These are phyloP conservation scores for Volucella zonaria DNA, from an alignment of 2,888 invertebrate species.

Conservation along the genomic window DNA sequence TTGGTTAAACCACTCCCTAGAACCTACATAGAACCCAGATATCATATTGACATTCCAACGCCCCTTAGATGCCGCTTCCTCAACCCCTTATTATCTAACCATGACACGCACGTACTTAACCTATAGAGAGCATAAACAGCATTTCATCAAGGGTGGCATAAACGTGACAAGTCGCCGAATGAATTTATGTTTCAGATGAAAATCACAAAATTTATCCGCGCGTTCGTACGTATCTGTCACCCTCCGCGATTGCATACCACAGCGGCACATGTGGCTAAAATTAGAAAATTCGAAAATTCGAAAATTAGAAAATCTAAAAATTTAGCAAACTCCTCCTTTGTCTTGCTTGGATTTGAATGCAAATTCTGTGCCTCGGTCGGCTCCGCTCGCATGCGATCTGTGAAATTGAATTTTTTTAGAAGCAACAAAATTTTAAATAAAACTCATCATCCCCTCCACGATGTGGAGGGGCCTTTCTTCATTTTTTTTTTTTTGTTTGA, in stretches of 20 bases:
- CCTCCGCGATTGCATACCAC: not conserved
- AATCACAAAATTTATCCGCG: constrained; percentile 34
- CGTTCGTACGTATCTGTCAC: not conserved
- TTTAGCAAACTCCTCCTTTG: constrained; percentile 20
- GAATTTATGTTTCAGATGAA: constrained; percentile 51
- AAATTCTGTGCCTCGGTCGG: constrained; percentile 13
- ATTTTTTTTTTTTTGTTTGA: constrained; percentile 27
- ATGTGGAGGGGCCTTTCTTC: not conserved
- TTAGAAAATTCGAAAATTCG: constrained; percentile 47
- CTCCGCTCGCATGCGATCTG: constrained; percentile 33
- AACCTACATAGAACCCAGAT: not conserved
- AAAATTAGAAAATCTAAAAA: constrained; percentile 52
- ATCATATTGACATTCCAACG: not conserved
- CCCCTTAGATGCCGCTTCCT: not conserved
- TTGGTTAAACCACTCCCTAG: constrained; percentile 7
- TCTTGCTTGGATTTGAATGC: no score
- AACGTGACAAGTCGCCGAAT: not conserved
- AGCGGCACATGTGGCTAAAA: constrained; percentile 42
- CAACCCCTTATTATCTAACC: constrained; percentile 31
- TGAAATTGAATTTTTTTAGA: constrained; percentile 56
- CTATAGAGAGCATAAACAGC: constrained; percentile 10
- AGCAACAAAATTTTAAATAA: not conserved
- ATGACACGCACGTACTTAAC: constrained; percentile 32
- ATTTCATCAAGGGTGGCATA: constrained; percentile 43
- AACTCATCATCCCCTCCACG: not conserved